A percentile compares a stretch with the other conserved stretches of the same genome.
These are phyloP conservation scores for Micromys minutus DNA, from an alignment of 2,113 vertebrate genomes.

Conservation along the genomic window DNA sequence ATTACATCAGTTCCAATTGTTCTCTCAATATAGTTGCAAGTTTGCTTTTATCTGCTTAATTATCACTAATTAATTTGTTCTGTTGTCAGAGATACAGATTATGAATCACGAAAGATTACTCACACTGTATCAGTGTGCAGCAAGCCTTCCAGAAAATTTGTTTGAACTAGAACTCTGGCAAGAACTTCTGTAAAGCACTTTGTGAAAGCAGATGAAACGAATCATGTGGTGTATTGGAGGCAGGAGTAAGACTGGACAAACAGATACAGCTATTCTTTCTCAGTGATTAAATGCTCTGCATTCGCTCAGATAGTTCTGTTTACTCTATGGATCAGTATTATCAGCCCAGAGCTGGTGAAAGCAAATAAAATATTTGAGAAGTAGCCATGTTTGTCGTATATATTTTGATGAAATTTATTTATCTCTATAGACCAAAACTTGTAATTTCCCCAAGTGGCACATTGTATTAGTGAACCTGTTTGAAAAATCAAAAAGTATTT, in stretches of 20 bases:
- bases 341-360: constrained; percentile 26
- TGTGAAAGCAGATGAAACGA: background rate
- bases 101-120: background rate
- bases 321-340: background rate
- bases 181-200: background rate
- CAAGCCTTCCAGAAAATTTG: background rate
- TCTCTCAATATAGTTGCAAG: background rate
- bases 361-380: constrained; percentile 26
- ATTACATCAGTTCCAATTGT: background rate
- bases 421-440: background rate
- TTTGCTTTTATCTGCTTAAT: background rate
- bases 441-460: background rate
- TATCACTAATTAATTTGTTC: background rate
- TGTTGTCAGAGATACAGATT: background rate
- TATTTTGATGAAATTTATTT: constrained; percentile 33
- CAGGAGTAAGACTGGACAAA: background rate
- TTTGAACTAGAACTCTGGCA: background rate
- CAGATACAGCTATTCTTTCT: background rate
- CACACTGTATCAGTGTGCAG: background rate
- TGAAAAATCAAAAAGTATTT: constrained; percentile 40
- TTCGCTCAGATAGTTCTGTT: background rate
- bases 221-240: background rate
- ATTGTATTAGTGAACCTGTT: background rate
- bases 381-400: background rate
- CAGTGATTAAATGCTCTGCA: background rate